Evolutionary conservation across 2,797 vertebrate species (phyloP).

Genomic region (Myotis findleyi): DNA sequence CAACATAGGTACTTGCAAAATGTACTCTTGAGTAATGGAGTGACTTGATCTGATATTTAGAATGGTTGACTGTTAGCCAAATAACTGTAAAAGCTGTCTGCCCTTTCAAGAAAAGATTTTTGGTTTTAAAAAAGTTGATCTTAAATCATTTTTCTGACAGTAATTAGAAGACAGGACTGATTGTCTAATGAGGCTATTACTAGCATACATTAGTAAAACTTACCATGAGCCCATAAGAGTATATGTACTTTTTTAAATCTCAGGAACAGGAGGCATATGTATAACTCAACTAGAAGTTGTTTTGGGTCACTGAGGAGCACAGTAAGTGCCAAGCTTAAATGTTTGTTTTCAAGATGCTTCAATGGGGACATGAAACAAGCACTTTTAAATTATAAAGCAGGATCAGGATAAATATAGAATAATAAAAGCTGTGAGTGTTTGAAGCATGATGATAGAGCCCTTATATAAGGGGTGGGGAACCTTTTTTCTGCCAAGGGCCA

Average conservation of each 20-base stretch:
- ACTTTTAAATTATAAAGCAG: conserved; percentile 42
- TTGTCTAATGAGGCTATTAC: neutral
- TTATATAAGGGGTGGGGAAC: neutral
- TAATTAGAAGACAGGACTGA: conserved; percentile 20
- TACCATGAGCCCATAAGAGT: neutral
- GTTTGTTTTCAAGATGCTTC: conserved; percentile 22
- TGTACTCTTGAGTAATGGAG: neutral
- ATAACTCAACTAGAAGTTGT: neutral
- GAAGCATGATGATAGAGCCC: neutral
- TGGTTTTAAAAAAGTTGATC: neutral
- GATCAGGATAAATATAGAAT: neutral
- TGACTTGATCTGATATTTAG: neutral
- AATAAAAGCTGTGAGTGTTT: conserved; percentile 16
- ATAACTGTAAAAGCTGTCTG: neutral
- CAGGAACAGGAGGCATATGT: neutral
- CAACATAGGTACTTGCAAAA: conserved; percentile 53
- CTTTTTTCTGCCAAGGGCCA: no score
- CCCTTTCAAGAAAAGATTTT: neutral
- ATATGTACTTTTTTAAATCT: neutral
- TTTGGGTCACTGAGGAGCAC: neutral
- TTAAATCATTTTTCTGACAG: neutral
- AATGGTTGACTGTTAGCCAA: conserved; percentile 18
- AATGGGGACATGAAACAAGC: neutral
- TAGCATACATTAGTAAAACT: neutral
- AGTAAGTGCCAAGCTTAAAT: conserved; percentile 7